phyloP scores from a whole-genome alignment of 2,797 vertebrate species.

The Anabacerthia variegaticeps region DNA sequence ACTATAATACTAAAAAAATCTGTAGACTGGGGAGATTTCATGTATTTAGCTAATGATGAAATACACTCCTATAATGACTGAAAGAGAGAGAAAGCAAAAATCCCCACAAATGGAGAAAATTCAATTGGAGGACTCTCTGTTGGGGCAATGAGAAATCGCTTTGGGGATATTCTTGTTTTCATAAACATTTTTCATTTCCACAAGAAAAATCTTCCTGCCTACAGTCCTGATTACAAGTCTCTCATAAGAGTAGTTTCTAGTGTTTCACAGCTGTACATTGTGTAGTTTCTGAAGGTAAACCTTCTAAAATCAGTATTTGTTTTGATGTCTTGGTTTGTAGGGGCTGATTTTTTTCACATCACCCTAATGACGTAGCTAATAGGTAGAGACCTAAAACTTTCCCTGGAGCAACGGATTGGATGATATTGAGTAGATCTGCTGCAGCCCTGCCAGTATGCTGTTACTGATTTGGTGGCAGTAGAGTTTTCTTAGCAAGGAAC shows the following conservation, averaged over 20 bases:
- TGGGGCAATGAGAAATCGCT: neutral
- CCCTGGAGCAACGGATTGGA: neutral
- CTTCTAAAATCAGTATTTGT: conserved; percentile 51
- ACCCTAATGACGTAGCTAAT: conserved; percentile 49
- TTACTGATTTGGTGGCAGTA: neutral
- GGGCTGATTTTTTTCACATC: neutral
- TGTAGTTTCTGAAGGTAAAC: conserved; percentile 29
- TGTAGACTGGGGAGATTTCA: neutral
- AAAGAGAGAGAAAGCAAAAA: neutral
- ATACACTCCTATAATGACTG: neutral
- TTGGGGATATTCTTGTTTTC: conserved; percentile 9
- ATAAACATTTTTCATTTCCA: conserved; percentile 54
- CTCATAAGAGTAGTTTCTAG: conserved; percentile 40
- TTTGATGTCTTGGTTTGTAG: neutral
- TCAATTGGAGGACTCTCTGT: conserved; percentile 22
- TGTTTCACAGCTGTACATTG: conserved; percentile 17
- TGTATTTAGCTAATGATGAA: neutral
- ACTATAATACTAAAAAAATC: neutral
- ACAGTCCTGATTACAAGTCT: neutral
- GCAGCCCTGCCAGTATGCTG: neutral
- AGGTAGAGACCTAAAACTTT: conserved; percentile 45
- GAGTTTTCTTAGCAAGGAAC: conserved; percentile 27
- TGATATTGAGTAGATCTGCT: conserved; percentile 6
- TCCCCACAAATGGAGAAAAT: neutral
- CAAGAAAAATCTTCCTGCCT: neutral